phyloP scores from a whole-genome alignment of 2,113 vertebrate species.

The Sinocyclocheilus rhinocerous region DNA sequence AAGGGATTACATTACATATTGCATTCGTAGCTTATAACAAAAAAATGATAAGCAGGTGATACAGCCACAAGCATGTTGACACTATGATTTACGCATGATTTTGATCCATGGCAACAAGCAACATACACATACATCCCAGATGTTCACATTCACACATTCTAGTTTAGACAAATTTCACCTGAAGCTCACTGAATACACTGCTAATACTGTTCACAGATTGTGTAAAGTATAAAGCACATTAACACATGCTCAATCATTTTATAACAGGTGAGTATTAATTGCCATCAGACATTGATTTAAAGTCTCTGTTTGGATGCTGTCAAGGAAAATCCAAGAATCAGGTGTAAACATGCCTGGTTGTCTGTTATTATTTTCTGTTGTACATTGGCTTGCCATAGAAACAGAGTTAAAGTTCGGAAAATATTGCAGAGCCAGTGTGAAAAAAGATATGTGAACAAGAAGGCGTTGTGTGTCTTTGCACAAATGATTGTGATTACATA shows the following conservation, averaged over 20 bases:
- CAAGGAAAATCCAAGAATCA: too few species aligned
- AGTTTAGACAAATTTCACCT: not conserved
- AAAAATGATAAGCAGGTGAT: not conserved
- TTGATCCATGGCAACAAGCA: constrained; percentile 3
- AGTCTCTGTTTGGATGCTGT: too few species aligned
- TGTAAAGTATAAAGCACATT: not conserved
- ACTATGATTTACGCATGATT: not conserved
- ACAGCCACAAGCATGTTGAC: not conserved
- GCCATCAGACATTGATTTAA: too few species aligned
- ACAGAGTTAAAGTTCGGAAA: not conserved
- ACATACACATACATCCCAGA: not conserved
- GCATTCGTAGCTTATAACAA: too few species aligned
- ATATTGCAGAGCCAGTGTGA: not conserved
- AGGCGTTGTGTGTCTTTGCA: not conserved
- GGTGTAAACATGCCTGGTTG: too few species aligned
- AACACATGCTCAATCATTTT: too few species aligned
- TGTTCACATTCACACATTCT: not conserved
- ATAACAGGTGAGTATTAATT: too few species aligned
- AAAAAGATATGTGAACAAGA: not conserved
- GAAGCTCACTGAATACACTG: not conserved
- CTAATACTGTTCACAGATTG: not conserved
- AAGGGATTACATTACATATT: too few species aligned
- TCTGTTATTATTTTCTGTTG: not conserved
- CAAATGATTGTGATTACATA: not conserved
- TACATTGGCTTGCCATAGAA: not conserved